Evolutionary conservation across 2,797 vertebrate species (phyloP), one percentile per base, ranked within the genome.

Genomic region (Triplophysa yarkandensis): DNA sequence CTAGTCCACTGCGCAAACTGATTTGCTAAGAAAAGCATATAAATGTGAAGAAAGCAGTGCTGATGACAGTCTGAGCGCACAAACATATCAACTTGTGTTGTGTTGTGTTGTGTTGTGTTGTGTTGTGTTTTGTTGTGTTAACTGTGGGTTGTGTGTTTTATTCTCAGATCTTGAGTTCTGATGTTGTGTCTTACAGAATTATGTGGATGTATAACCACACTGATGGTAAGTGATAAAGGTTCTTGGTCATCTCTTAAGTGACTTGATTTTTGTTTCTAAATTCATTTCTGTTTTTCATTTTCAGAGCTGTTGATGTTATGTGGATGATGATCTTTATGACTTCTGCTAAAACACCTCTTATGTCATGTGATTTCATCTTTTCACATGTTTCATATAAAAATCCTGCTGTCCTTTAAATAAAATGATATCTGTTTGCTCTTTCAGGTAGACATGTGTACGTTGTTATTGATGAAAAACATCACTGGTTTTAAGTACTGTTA

Each of bases 1-100:
- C 83, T 81, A 79, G 85, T 83, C 83, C 85, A 84, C 82, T 84
- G 83, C 82, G 82, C 85, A 86, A 84, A 52, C 85, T 81, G 85
- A 86, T 61, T 34, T 48, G 72, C 64, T 39, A 4, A 41, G 2
- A 55, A 32, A n/a, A 76, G 68, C 39, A 67, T n/a, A n/a, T 25
- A 46, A 19, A 64, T 13, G 44, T 86, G 85, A 78, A 76, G 85
- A 84, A 4, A 83, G 74, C 71, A 84, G 83, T 84, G 83, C 83
- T 86, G 83, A 83, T 16, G 44, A 58, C 43, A 50, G 80, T 86
- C 85, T 83, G 85, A 86, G 76, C 55, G 64, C n/a, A 19, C 23
- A 14, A 16, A 27, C 11, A 13, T 0, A 21, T n/a, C 46, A 48
- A 48, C 46, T 17, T 16, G 16, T 6, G 16, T 46, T 30, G 3